phyloP scores from a whole-genome alignment of 2,113 vertebrate species.

The Pseudopipra pipra region DNA sequence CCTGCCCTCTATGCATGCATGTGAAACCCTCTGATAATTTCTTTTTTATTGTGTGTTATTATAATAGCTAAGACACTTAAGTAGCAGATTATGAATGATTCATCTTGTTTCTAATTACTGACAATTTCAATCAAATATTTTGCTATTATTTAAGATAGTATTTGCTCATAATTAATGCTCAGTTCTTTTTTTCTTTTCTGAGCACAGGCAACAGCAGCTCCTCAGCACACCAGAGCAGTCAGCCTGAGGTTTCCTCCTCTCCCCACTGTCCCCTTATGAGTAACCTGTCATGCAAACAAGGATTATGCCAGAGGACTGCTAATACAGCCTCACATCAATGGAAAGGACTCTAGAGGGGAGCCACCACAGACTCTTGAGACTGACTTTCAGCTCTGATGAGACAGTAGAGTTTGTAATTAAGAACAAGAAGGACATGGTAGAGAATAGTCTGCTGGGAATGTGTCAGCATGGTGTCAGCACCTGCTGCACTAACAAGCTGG shows the following conservation, averaged over 20 bases:
- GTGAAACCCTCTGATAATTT: background rate
- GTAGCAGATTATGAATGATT: background rate
- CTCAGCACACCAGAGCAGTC: background rate
- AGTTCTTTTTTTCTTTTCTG: background rate
- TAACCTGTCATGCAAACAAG: background rate
- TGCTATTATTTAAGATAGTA: background rate
- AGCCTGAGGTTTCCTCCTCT: background rate
- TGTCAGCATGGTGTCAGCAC: background rate
- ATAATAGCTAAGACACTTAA: background rate
- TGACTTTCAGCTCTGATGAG: background rate
- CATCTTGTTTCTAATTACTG: background rate
- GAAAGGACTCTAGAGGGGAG: background rate
- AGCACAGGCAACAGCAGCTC: background rate
- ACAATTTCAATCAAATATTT: background rate
- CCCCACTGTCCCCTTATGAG: background rate
- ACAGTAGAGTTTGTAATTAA: background rate
- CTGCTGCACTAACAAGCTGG: background rate
- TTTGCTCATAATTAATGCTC: background rate
- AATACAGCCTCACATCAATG: background rate
- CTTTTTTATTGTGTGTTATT: background rate
- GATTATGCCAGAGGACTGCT: background rate
- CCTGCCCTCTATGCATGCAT: background rate
- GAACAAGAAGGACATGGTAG: background rate
- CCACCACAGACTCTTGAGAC: background rate
- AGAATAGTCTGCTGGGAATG: background rate